These are phyloP conservation scores for Amazona guildingii DNA, from an alignment of 2,113 vertebrate species.

Conservation along the genomic window DNA sequence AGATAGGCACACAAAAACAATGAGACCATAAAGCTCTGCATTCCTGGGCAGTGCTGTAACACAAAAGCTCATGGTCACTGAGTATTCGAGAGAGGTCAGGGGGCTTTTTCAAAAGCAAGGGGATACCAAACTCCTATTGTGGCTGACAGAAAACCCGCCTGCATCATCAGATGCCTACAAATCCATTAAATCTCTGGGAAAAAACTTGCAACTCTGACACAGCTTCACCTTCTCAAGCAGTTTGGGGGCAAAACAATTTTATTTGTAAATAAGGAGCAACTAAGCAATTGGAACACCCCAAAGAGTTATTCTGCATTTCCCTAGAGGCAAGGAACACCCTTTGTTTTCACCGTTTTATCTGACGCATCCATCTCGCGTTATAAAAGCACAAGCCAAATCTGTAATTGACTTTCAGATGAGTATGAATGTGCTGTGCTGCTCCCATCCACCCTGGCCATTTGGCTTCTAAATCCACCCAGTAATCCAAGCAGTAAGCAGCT, in stretches of 20 bases:
- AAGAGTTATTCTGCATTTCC: not conserved
- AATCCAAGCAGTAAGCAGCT: constrained; percentile 54
- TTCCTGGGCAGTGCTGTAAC: constrained; percentile 10
- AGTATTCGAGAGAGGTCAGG: not conserved
- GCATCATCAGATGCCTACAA: not conserved
- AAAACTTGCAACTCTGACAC: not conserved
- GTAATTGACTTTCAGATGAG: not conserved
- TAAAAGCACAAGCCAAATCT: not conserved
- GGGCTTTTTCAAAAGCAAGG: not conserved
- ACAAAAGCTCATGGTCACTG: not conserved
- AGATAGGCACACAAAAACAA: not conserved
- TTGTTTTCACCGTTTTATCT: not conserved
- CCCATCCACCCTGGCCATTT: not conserved
- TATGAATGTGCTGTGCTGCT: not conserved
- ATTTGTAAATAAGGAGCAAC: not conserved
- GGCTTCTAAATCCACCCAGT: constrained; percentile 1
- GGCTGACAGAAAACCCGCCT: not conserved
- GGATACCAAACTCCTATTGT: not conserved
- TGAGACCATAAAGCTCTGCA: not conserved
- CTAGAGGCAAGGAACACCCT: not conserved
- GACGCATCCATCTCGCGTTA: not conserved
- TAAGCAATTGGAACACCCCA: not conserved
- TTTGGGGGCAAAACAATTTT: not conserved
- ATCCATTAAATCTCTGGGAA: not conserved
- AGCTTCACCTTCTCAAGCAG: not conserved